Conservation (phyloP, 2,797 vertebrate species). For the Podargus strigoides region DNA sequence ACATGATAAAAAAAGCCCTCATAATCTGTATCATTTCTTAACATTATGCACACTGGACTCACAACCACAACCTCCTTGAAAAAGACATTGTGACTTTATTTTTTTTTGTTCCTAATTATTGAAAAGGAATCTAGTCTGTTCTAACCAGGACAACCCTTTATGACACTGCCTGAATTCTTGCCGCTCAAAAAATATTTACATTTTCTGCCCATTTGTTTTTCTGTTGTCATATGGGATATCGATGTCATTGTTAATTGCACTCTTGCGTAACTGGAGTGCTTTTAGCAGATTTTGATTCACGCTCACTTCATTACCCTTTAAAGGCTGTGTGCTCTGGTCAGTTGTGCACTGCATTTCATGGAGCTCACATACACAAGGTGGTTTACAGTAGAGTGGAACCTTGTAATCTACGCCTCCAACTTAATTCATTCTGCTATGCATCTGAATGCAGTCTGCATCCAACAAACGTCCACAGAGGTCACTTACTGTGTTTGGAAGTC, state of each 20-base stretch:
- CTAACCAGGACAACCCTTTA: background rate
- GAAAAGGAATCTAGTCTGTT: background rate
- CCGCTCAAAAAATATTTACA: background rate
- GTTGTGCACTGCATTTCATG: background rate
- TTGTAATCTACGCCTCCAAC: background rate
- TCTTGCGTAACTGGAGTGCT: background rate
- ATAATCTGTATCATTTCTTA: background rate
- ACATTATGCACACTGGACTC: background rate
- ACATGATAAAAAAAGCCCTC: background rate
- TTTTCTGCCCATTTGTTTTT: background rate
- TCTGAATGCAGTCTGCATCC: background rate
- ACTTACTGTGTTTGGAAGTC: background rate
- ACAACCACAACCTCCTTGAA: background rate
- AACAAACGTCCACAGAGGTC: background rate
- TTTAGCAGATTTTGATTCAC: background rate
- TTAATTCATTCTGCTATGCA: background rate
- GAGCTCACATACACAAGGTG: background rate
- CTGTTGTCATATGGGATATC: background rate
- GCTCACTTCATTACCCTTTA: background rate
- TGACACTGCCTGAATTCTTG: background rate
- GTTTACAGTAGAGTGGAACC: background rate
- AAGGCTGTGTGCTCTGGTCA: background rate
- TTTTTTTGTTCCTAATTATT: background rate
- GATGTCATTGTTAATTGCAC: background rate
- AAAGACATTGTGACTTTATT: background rate